These are phyloP conservation scores for Thunnus albacares DNA, from an alignment of 2,797 vertebrate species.

Conservation along the genomic window DNA sequence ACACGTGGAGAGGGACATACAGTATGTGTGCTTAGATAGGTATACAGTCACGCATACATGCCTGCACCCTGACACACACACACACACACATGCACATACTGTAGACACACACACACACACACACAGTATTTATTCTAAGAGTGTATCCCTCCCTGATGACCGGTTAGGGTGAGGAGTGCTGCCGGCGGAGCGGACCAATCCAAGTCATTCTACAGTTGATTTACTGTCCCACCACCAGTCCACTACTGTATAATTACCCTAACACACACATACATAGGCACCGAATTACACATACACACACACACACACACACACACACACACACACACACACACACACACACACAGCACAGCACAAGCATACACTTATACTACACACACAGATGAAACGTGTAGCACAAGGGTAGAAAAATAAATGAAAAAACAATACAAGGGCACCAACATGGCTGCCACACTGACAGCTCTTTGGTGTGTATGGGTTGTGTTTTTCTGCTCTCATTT, in stretches of 20 bases:
- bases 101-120: constrained; percentile 33
- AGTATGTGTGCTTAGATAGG: constrained; percentile 34
- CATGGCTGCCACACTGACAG: constrained; percentile 13
- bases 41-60: constrained; percentile 37
- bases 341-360: constrained; percentile 41
- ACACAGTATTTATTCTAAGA: constrained; percentile 76
- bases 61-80: background rate
- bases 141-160: constrained; percentile 81
- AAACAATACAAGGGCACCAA: constrained; percentile 22
- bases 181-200: constrained; percentile 70
- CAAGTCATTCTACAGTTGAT: constrained; percentile 84
- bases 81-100: constrained; percentile 18
- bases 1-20: constrained; percentile 32
- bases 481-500: constrained; percentile 34
- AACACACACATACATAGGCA: constrained; percentile 60
- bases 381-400: constrained; percentile 38
- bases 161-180: constrained; percentile 76
- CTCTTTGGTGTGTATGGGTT: background rate
- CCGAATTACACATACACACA: constrained; percentile 16
- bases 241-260: constrained; percentile 81
- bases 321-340: constrained; percentile 26
- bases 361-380: constrained; percentile 37
- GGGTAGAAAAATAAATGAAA: constrained; percentile 19
- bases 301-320: constrained; percentile 27
- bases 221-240: constrained; percentile 83